Evolutionary conservation across 2,888 invertebrate genomes (phyloP).

Genomic region (Caenorhabditis angaria): DNA sequence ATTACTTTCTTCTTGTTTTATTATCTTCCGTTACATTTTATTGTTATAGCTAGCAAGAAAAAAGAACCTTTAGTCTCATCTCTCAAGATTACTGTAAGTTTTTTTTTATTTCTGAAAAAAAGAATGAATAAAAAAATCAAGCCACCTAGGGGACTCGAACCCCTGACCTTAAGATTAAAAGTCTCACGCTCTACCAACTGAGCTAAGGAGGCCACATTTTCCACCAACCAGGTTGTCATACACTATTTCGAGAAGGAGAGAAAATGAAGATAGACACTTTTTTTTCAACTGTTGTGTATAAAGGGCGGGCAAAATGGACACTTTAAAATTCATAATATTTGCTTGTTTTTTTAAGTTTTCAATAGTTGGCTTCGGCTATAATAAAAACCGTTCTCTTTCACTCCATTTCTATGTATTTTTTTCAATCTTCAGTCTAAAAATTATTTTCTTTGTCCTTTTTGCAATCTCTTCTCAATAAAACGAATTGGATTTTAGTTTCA

Average conservation of each 20-base stretch:
- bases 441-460: neutral
- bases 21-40: neutral
- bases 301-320: neutral
- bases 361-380: neutral
- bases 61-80: neutral
- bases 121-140: slow-evolving; percentile 8
- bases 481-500: too few species aligned
- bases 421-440: neutral
- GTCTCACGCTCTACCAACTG: slow-evolving; percentile 65
- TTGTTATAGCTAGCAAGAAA: too few species aligned
- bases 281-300: neutral
- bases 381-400: neutral
- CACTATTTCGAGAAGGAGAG: neutral
- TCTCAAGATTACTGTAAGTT: neutral
- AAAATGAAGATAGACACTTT: neutral
- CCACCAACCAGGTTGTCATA: too few species aligned
- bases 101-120: neutral
- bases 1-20: neutral
- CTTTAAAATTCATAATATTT: neutral
- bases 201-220: slow-evolving; percentile 58
- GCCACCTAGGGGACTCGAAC: slow-evolving; percentile 60
- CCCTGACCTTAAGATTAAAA: slow-evolving; percentile 62
- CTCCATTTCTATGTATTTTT: neutral
- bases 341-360: neutral
- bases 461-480: too few species aligned